phyloP scores from a whole-genome alignment of 2,113 vertebrate species.

The Sialia sialis region DNA sequence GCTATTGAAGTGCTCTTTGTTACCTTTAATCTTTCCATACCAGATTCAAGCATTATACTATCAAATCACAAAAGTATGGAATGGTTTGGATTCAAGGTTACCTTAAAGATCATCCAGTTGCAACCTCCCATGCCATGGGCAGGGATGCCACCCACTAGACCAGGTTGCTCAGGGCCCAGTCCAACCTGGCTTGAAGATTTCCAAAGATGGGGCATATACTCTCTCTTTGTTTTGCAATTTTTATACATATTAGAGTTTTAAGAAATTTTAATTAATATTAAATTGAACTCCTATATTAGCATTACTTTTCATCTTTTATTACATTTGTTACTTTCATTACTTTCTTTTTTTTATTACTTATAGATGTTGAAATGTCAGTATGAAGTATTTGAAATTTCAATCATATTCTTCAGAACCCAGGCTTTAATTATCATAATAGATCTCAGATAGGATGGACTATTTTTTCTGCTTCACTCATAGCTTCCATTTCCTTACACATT shows the following conservation, averaged over 20 bases:
- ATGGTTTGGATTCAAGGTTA: not conserved
- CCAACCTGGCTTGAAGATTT: not conserved
- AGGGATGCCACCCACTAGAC: not conserved
- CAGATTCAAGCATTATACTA: not conserved
- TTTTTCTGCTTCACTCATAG: not conserved
- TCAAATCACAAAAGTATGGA: not conserved
- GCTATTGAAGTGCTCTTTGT: not conserved
- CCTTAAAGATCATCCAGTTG: not conserved
- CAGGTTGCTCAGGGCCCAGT: not conserved
- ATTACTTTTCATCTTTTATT: not conserved
- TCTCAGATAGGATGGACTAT: not conserved
- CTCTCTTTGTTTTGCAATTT: not conserved
- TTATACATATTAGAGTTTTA: not conserved
- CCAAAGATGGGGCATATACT: not conserved
- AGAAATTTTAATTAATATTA: not conserved
- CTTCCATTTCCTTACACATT: not conserved
- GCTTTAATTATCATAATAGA: not conserved
- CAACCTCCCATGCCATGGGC: not conserved
- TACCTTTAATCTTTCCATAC: not conserved
- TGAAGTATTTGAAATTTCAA: not conserved
- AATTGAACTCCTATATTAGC: not conserved
- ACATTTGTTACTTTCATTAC: not conserved
- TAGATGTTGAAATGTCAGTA: not conserved
- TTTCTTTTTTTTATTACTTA: not conserved
- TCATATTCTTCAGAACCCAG: not conserved